A percentile compares a stretch with the other conserved stretches of the same genome.
Conservation (phyloP, 2,797 vertebrate species). For the Myotis myotis region DNA sequence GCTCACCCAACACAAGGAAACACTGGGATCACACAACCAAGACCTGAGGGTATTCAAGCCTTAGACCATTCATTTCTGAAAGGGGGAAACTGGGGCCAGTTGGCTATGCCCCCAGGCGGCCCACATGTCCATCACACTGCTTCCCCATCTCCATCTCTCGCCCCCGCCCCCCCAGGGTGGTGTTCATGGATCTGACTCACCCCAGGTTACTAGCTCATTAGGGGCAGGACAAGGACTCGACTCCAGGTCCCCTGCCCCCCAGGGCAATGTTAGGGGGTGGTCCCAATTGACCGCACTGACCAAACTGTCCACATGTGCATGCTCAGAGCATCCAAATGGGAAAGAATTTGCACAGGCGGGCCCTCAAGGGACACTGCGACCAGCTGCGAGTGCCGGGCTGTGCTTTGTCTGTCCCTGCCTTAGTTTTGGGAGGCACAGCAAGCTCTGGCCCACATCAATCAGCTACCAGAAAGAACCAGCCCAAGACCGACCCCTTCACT, state of each 20-base stretch:
- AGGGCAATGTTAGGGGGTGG: not conserved
- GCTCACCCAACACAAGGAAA: not conserved
- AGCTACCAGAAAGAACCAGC: not conserved
- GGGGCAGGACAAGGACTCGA: not conserved
- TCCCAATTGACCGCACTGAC: not conserved
- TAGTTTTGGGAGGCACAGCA: not conserved
- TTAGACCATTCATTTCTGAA: not conserved
- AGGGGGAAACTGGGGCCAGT: not conserved
- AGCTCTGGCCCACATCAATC: not conserved
- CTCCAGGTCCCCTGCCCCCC: not conserved
- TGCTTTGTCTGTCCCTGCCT: not conserved
- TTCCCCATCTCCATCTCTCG: not conserved
- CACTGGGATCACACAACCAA: not conserved
- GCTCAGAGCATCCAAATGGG: not conserved
- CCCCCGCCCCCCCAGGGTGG: not conserved
- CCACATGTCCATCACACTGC: not conserved
- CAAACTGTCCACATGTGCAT: not conserved
- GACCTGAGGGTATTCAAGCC: not conserved
- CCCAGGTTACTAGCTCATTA: not conserved
- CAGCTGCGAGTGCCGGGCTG: not conserved
- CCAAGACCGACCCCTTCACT: not conserved
- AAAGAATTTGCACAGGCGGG: not conserved
- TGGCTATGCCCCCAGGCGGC: accelerated
- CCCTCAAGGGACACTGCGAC: not conserved
- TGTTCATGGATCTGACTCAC: not conserved